Base-by-base conservation (phyloP, 2,113 vertebrate genomes). In the Channa argus region DNA sequence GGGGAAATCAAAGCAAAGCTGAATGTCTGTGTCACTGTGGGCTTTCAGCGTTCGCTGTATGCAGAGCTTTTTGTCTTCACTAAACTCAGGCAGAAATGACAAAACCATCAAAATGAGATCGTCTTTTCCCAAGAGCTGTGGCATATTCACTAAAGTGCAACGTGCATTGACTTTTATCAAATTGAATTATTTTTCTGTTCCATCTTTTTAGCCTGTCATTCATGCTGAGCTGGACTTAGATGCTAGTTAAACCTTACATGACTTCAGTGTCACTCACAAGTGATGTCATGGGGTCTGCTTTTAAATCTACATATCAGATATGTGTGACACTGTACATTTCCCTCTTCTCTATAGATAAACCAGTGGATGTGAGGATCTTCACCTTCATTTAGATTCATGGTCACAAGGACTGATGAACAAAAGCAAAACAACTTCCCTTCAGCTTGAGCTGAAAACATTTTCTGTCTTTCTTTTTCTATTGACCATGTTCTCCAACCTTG, bases 1-100 rank as follows among this genome's bases (percentile, higher is more conserved):
- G 34, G 34, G 33, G 0, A 13, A 68, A 77, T 82, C 52, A 62
- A 76, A 71, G 24, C 70, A 74, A 63, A 54, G 13, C 13, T n/a
- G 56, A 64, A 64, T 55, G 15, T 61, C 8, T 24, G 24, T 24
- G 24, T 24, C 24, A 24, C 24, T 24, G 24, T 24, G 24, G 24
- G 1, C 24, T 49, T 65, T 24, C n/a, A 24, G 24, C 37, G 15
- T 79, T 52, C 47, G 3, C 62, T 64, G n/a, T 2, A 34, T 39
- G 53, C 15, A 50, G 36, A 50, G 39, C 44, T 52, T 3, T 50
- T 65, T 43, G 39, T 71, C 15, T 58, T 24, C 24, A 24, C 24
- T 24, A 24, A 5, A 43, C 51, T 39, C 3, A 39, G 39, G 6
- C 34, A 63, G 37, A 66, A 36, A 49, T 5, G 5, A 34, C 14